Evolutionary conservation across 2,113 vertebrate genomes (phyloP).

Genomic region (Bubalus kerabau): DNA sequence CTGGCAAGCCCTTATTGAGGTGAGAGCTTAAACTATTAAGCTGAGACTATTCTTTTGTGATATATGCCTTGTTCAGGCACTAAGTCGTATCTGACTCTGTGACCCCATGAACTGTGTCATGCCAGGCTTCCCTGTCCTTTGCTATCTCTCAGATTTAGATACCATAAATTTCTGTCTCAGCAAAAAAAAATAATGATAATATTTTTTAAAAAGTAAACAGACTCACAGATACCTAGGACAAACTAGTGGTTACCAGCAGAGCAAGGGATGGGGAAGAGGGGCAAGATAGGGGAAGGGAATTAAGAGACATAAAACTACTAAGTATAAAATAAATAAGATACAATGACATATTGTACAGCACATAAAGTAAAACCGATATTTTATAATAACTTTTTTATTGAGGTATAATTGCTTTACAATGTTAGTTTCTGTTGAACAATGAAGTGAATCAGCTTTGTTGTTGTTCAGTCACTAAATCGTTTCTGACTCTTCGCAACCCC

Average conservation of each 20-base stretch:
- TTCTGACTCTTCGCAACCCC: background rate
- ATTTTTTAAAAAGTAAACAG: background rate
- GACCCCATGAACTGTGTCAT: background rate
- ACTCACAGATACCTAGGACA: background rate
- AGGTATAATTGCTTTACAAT: background rate
- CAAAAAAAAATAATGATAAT: background rate
- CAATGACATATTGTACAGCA: background rate
- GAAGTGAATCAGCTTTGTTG: background rate
- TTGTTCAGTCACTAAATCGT: background rate
- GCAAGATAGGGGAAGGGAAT: background rate
- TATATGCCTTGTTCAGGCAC: background rate
- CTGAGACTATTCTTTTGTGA: background rate
- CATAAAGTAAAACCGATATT: background rate
- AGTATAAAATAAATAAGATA: background rate
- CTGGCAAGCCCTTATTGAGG: background rate
- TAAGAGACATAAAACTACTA: background rate
- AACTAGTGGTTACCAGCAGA: background rate
- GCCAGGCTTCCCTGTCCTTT: background rate
- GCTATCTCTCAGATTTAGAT: background rate
- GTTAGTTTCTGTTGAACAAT: background rate
- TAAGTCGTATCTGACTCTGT: background rate
- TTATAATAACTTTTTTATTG: background rate
- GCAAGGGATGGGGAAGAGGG: background rate
- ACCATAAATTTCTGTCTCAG: background rate
- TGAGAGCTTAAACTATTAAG: background rate